Evolutionary conservation across 1,140 invertebrate genomes (phyloP).

Genomic region (Archegozetes longisetosus): DNA sequence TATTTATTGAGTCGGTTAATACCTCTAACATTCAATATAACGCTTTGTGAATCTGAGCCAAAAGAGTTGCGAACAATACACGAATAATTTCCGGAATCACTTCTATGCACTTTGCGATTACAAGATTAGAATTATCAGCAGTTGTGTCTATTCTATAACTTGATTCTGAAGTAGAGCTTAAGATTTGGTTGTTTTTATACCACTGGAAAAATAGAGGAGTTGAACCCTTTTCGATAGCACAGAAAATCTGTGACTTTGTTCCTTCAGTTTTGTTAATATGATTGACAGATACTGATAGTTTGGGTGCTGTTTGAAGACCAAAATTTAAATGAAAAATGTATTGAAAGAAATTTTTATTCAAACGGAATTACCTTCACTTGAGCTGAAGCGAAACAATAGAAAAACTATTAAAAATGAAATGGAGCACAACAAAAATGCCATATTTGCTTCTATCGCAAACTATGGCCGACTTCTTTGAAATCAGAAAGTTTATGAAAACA

Average conservation of each 20-base stretch:
- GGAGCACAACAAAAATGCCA: no score
- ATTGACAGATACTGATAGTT: not conserved
- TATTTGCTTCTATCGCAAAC: no score
- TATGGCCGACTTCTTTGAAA: no score
- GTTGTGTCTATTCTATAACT: not conserved
- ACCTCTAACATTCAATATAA: not conserved
- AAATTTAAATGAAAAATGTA: no score
- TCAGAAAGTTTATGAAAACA: not conserved
- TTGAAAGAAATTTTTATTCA: no score
- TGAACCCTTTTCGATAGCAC: not conserved
- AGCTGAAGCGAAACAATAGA: no score
- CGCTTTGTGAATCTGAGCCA: slow-evolving; percentile 9
- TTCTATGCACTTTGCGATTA: not conserved
- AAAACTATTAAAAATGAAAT: no score
- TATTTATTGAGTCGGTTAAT: not conserved
- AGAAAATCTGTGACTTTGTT: slow-evolving; percentile 7
- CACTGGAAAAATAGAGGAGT: slow-evolving; percentile 2
- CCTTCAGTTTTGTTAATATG: slow-evolving; percentile 3
- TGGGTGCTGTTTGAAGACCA: not conserved
- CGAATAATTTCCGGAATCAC: slow-evolving; percentile 19
- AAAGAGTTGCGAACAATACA: slow-evolving; percentile 16
- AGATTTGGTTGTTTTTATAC: not conserved
- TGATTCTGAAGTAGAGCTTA: not conserved
- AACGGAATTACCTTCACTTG: no score
- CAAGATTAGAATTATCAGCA: not conserved